Evolutionary conservation across 1,140 invertebrate species (phyloP).

Genomic region (Drosophila aff.): DNA sequence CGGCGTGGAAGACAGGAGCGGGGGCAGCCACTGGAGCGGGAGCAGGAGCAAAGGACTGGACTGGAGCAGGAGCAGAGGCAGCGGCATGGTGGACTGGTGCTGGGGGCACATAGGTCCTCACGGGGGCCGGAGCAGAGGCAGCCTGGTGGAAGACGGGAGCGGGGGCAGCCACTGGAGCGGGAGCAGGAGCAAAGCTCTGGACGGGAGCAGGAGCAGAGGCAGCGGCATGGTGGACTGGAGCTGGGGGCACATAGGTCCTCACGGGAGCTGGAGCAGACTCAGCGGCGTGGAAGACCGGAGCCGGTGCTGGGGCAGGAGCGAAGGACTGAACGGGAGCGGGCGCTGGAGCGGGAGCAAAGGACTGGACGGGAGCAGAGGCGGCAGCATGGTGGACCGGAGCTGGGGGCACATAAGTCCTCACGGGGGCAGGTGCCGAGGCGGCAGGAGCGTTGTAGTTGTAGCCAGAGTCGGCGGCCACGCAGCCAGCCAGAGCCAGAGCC

Average conservation of each 20-base stretch:
- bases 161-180: slow-evolving; percentile 36
- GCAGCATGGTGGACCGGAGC: slow-evolving; percentile 32
- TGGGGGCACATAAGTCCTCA: slow-evolving; percentile 25
- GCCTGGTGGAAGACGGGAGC: slow-evolving; percentile 31
- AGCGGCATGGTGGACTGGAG: slow-evolving; percentile 28
- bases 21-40: slow-evolving; percentile 42
- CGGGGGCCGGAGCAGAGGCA: slow-evolving; percentile 27
- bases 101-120: slow-evolving; percentile 24
- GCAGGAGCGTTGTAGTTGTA: slow-evolving; percentile 67
- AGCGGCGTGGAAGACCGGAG: slow-evolving; percentile 20
- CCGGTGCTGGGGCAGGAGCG: slow-evolving; percentile 29
- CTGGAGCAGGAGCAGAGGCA: slow-evolving; percentile 44
- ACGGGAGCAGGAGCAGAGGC: slow-evolving; percentile 49
- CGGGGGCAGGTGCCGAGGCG: slow-evolving; percentile 36
- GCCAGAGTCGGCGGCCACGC: slow-evolving; percentile 60
- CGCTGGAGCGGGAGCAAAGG: slow-evolving; percentile 31
- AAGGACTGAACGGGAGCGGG: slow-evolving; percentile 33
- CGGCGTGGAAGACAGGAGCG: slow-evolving; percentile 47
- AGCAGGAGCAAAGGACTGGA: slow-evolving; percentile 46
- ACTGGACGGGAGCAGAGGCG: slow-evolving; percentile 36
- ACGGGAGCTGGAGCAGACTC: slow-evolving; percentile 33
- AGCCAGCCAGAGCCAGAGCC: slow-evolving; percentile 62
- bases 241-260: slow-evolving; percentile 25
- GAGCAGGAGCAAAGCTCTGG: slow-evolving; percentile 48
- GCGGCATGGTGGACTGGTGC: slow-evolving; percentile 22